Evolutionary conservation across 64 coral and sea anemone genomes (phyloP).

Genomic region (Acropora yongei): DNA sequence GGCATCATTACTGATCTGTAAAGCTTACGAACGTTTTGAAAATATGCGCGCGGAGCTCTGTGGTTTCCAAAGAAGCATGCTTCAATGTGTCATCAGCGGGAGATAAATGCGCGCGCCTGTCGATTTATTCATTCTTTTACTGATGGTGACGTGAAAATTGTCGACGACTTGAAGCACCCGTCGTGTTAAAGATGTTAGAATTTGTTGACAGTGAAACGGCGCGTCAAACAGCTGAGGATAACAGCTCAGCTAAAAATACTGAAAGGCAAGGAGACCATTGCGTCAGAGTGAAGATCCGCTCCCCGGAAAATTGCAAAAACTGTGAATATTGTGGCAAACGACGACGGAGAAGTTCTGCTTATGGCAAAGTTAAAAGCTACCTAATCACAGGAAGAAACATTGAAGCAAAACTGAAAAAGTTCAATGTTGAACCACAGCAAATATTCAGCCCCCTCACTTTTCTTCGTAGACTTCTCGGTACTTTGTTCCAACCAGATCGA

Average conservation of each 20-base stretch:
- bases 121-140: too few species aligned
- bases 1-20: too few species aligned
- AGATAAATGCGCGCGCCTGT: too few species aligned
- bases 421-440: conserved; percentile 3
- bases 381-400: not conserved
- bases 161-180: not conserved
- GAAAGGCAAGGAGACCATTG: not conserved
- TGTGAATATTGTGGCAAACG: not conserved
- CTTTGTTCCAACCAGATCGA: conserved; percentile 3
- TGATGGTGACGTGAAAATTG: too few species aligned
- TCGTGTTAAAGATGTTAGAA: not conserved
- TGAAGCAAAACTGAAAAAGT: conserved; percentile 23
- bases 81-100: too few species aligned
- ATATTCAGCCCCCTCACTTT: not conserved
- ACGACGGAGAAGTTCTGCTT: not conserved
- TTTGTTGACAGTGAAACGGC: not conserved
- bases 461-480: conserved; percentile 26
- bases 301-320: not conserved
- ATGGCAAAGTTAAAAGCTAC: conserved; percentile 7
- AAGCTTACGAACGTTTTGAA: too few species aligned
- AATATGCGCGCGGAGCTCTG: too few species aligned
- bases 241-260: not conserved
- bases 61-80: too few species aligned
- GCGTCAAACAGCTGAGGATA: not conserved
- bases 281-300: conserved; percentile 1